Base-by-base conservation (phyloP, 2,888 invertebrate genomes). In the Elysia crispata region DNA sequence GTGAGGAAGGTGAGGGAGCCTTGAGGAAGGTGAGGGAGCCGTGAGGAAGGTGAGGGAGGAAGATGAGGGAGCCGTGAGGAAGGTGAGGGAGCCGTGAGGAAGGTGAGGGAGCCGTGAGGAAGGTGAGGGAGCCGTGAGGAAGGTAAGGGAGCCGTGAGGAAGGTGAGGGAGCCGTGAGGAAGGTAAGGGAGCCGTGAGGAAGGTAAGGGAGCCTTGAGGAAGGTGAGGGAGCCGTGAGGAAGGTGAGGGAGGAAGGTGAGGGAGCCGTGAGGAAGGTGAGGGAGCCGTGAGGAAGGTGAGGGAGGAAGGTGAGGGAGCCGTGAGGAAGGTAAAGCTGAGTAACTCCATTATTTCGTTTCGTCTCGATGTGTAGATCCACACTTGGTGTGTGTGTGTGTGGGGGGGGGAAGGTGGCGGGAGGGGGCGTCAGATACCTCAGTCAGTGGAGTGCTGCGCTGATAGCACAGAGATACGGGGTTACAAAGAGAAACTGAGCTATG, bases 51-150 rank as follows among this genome's bases (percentile, higher is more conserved):
- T n/a, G n/a, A n/a, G n/a, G n/a, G n/a, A n/a, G n/a, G n/a, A n/a
- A n/a, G n/a, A n/a, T n/a, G n/a, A n/a, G n/a, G n/a, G n/a, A n/a
- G 91, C 91, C 8, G 88, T 90, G 8, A 82, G 85, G 6, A 77
- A 83, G 60, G 67, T 88, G 20, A 83, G 84, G 6, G 75, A 11
- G 91, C 91, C 8, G 88, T 90, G 8, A 82, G 85, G 6, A 77
- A 83, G 60, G 67, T 88, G 20, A 83, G 84, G 6, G 75, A 11
- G 5, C 41, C 41, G n/a, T n/a, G n/a, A n/a, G n/a, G n/a, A n/a
- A n/a, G n/a, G n/a, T n/a, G n/a, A n/a, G n/a, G n/a, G n/a, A n/a
- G 91, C 91, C 8, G 88, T 90, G 8, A 82, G 85, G 6, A 77
- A 83, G 60, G 67, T 88, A 18, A 83, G 84, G 6, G 75, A 11